A percentile compares a stretch with the other conserved stretches of the same genome.
phyloP scores from a whole-genome alignment of 2,797 vertebrate species.

The Pipistrellus nathusii region DNA sequence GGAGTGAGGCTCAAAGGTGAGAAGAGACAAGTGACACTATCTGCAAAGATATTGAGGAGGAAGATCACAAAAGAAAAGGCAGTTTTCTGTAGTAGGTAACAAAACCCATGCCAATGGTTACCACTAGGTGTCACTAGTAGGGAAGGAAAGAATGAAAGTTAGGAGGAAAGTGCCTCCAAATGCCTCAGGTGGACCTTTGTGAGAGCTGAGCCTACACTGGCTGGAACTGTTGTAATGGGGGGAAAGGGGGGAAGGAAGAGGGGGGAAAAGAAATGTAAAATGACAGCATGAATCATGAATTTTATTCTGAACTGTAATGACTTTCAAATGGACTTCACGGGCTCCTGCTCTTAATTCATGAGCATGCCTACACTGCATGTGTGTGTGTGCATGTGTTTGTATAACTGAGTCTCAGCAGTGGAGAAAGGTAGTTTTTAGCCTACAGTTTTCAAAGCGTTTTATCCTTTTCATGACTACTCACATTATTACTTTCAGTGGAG shows the following conservation, averaged over 20 bases:
- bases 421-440: neutral
- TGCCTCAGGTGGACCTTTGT: neutral
- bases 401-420: neutral
- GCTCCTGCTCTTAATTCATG: neutral
- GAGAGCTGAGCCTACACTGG: neutral
- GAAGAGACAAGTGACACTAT: neutral
- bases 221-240: neutral
- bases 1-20: neutral
- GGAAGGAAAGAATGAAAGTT: neutral
- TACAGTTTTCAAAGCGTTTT: neutral
- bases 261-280: neutral
- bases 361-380: too few species aligned
- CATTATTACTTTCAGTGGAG: neutral
- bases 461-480: neutral
- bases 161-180: neutral
- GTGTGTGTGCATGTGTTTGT: neutral
- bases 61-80: neutral
- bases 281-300: neutral
- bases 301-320: constrained; percentile 6
- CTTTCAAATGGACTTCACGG: neutral
- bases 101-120: neutral
- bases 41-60: neutral
- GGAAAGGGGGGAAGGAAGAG: neutral
- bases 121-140: constrained; percentile 73
- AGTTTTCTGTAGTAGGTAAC: neutral